Base-by-base conservation (phyloP, 2,113 vertebrate species). In the Paramisgurnus dabryanus region DNA sequence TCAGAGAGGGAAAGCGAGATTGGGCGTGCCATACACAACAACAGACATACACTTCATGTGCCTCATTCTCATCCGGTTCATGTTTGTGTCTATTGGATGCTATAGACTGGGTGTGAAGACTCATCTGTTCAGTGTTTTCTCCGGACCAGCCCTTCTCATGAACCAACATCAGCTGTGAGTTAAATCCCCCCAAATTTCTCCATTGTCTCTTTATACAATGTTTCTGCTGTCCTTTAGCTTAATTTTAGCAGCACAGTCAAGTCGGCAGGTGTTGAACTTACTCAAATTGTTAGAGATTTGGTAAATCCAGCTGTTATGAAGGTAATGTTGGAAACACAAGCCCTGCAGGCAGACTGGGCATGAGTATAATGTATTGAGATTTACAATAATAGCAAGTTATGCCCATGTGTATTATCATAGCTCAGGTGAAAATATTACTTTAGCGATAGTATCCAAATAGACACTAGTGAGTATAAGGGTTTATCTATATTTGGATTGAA, bases 151-250 rank as follows among this genome's bases (percentile, higher is more conserved):
- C 63, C 57, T 9, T 80, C 34, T 53, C 45, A 41, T 60, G 55
- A 60, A 34, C 10, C n/a, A 66, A 65, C 40, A 53, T 39, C 69
- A 71, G 53, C 72, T 67, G 78, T 83, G 61, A 84, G 79, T 78
- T 39, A 73, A 72, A 63, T 40, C 67, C 39, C n/a, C 60, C 63
- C 1, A 65, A 17, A 4, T 72, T 67, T 72, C 8, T 67, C 53
- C 18, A 17, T 39, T 41, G 8, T 57, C 4, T 6, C 55, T 41
- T 39, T 39, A n/a, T 61, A 68, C 49, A 60, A 63, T 60, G 68
- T 67, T 47, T 3, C 22, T 71, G 43, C 9, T 5, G 41, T 5
- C 0, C 12, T 50, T 18, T 55, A 10, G 40, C 18, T 47, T 45
- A 7, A 40, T 18, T 18, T 71, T 80, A 60, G 27, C 47, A 73